Evolutionary conservation across 2,113 vertebrate genomes (phyloP), one percentile per base, ranked within the genome.

Genomic region (Jaculus jaculus): DNA sequence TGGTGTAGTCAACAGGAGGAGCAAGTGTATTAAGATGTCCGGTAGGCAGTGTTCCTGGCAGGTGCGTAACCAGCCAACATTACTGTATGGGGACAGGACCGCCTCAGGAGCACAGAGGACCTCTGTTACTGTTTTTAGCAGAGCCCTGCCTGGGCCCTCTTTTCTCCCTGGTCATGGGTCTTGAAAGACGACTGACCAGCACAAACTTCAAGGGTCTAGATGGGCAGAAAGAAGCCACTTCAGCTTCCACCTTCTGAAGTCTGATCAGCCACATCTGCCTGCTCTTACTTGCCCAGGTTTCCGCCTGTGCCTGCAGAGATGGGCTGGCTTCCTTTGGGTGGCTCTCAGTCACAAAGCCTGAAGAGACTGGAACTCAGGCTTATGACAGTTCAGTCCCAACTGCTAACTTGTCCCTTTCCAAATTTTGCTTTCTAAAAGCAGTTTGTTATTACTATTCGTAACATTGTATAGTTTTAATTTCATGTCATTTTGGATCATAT

Each of bases 391-490:
- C 94, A 87, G 95, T 96, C 95, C 92, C 92, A 84, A 96, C 94
- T 83, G 89, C 90, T 26, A 90, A 80, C 21, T 73, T 60, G 92
- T 65, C 80, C 69, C 87, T 39, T 80, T 85, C 93, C 82, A 80
- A 54, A 12, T 54, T 86, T 96, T 95, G 95, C 97, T 97, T 97
- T 98, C 96, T 95, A 9, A 75, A 96, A 97, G 95, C 97, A 96
- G 88, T 97, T 97, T 97, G 96, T 98, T 98, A 95, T 87, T 87
- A 97, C 96, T 97, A 86, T 96, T 97, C 87, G 97, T 98, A 95
- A 96, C 94, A 95, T 87, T 96, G 95, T 97, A 97, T 97, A 98
- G 98, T 98, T 98, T 98, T 97, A 97, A 96, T 93, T 94, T 92
- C 93, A 92, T 93, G 95, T 97, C 96, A 92, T 96, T 97, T 95